Evolutionary conservation across 2,888 invertebrate species (phyloP), one percentile per base, ranked within the genome.

Genomic region (Marasmarcha lunaedactyla): DNA sequence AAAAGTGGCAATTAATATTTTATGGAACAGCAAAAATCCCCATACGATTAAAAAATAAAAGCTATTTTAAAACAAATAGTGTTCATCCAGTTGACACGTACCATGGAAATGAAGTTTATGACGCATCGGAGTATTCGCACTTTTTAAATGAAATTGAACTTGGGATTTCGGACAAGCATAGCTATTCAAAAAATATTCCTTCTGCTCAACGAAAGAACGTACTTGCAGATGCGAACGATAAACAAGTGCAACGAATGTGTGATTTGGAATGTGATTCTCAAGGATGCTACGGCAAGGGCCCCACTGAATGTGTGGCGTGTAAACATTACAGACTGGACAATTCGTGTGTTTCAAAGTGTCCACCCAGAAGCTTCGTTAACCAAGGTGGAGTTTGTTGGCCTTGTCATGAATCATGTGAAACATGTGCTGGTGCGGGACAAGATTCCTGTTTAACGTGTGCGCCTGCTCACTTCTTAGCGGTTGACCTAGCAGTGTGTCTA

Each of bases 1-100:
- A 94, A 60, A 95, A 95, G 69, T 98, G 98, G 98, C 94, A 96
- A 68, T 85, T 98, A 53, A 93, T 98, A 58, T 93, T 98, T 74
- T 97, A 97, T 67, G 98, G 98, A 26, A 97, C 97, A 2, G 89
- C 93, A 35, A 88, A 88, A 14, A 91, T 94, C 64, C 96, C 97
- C 0, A 89, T 94, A 51, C 86, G 92, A 39, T 74, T 94, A 39
- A 87, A 90, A 54, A 83, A 86, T 48, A 86, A 84, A 51, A 63
- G 84, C 61, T 72, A 71, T 85, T 77, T 68, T 62, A 57, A 66
- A 72, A 77, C 84, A 56, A 84, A 58, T 63, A 85, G 53, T 69
- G 70, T 61, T 47, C 69, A 71, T 46, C 67, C 69, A 41, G 63
- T 67, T 41, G 30, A 30, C 4, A 67, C 86, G 79, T 52, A 89